Conservation (phyloP, 1,140 invertebrate genomes). For the Neodiprion lecontei region DNA sequence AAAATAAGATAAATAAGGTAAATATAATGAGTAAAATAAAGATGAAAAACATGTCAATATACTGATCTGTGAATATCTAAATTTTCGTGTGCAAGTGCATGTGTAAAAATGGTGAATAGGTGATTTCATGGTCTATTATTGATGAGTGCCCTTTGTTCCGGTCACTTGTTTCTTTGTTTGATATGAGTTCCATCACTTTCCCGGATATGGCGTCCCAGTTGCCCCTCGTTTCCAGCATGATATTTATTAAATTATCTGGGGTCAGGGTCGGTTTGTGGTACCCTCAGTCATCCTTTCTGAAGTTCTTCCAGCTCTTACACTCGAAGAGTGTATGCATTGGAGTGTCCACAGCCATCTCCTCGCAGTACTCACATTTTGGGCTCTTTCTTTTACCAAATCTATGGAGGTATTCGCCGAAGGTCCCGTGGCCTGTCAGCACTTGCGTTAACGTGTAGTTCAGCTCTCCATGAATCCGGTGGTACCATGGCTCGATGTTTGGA, state of each 20-base stretch:
- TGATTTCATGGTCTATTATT: not conserved
- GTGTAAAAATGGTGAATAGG: not conserved
- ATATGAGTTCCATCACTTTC: not conserved
- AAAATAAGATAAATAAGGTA: too few relatives aligned
- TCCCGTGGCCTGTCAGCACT: not conserved
- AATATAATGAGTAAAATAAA: too few relatives aligned
- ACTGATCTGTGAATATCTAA: too few relatives aligned
- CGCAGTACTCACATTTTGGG: not conserved
- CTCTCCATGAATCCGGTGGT: too few relatives aligned
- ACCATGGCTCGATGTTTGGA: too few relatives aligned
- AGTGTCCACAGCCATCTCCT: not conserved
- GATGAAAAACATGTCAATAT: too few relatives aligned
- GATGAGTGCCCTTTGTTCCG: not conserved
- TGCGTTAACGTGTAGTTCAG: not conserved
- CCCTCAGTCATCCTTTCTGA: not conserved
- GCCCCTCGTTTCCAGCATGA: not conserved
- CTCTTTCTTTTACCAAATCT: not conserved
- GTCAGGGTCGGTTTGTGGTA: not conserved
- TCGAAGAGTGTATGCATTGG: not conserved
- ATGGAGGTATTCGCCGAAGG: not conserved
- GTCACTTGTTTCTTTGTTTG: not conserved
- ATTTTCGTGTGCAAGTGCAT: not conserved
- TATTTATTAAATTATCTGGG: not conserved
- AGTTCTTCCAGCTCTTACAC: not conserved
- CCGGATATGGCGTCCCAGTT: not conserved